Conservation (phyloP, 1,140 invertebrate species). For the Eubasilissa regina region DNA sequence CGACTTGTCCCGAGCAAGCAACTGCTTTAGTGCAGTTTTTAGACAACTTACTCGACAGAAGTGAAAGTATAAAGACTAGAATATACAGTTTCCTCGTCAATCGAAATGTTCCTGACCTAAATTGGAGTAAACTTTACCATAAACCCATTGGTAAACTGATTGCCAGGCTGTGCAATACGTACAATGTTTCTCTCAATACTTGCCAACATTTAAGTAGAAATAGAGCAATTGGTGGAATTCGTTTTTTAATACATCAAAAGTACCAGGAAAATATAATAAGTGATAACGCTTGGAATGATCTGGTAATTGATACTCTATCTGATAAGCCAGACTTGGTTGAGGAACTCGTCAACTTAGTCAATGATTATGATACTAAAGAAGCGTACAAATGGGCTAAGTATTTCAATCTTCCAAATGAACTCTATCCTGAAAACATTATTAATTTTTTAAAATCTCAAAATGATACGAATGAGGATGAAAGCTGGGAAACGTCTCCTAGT, state of each 20-base stretch:
- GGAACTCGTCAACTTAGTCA: slow-evolving; percentile 70
- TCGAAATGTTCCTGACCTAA: slow-evolving; percentile 71
- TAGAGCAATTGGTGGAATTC: slow-evolving; percentile 73
- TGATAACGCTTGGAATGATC: slow-evolving; percentile 75
- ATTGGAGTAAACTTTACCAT: slow-evolving; percentile 68
- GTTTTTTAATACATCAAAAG: slow-evolving; percentile 75
- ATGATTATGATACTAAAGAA: slow-evolving; percentile 69
- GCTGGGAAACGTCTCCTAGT: slow-evolving; percentile 35
- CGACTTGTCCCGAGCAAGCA: slow-evolving; percentile 72
- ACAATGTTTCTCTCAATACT: slow-evolving; percentile 70
- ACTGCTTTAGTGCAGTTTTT: slow-evolving; percentile 72
- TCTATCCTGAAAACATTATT: slow-evolving; percentile 70
- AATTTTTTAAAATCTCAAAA: slow-evolving; percentile 8
- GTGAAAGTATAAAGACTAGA: slow-evolving; percentile 42
- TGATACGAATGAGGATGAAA: slow-evolving; percentile 9
- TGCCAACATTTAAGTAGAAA: slow-evolving; percentile 74
- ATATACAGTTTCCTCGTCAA: slow-evolving; percentile 62
- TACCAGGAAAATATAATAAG: slow-evolving; percentile 72
- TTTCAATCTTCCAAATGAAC: slow-evolving; percentile 70
- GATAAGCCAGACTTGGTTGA: slow-evolving; percentile 69
- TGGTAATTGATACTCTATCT: slow-evolving; percentile 73
- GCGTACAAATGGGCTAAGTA: slow-evolving; percentile 73
- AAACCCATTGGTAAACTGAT: slow-evolving; percentile 74
- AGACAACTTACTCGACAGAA: slow-evolving; percentile 70
- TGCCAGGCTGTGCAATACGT: slow-evolving; percentile 72